Percentiles rank a stretch among this genome's conserved stretches.
Conservation (phyloP, 2,888 invertebrate genomes). For the Drosophila quinaria region DNA sequence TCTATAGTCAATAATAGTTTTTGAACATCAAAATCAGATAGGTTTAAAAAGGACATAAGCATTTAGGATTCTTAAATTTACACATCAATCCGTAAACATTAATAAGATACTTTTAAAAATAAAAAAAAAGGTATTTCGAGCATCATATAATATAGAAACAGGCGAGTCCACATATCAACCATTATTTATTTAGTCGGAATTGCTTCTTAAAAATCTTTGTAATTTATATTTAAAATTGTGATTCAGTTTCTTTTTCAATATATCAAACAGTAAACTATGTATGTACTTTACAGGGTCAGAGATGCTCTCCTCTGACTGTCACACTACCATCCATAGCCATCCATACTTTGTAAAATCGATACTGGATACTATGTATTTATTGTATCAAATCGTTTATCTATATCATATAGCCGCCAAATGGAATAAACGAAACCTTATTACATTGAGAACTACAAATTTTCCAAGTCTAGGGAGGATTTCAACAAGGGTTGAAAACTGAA, state of each 20-base stretch:
- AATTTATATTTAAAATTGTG: not conserved
- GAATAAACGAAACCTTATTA: conserved; percentile 9
- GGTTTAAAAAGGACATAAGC: not conserved
- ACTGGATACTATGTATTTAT: conserved; percentile 10
- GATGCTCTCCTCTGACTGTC: not conserved
- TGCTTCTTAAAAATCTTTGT: not conserved
- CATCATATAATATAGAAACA: not conserved
- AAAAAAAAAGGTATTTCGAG: not conserved
- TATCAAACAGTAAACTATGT: not conserved
- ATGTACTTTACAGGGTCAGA: not conserved
- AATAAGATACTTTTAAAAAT: not conserved
- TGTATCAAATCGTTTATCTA: not conserved
- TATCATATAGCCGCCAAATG: conserved; percentile 13
- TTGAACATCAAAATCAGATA: not conserved
- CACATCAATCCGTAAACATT: not conserved
- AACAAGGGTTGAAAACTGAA: conserved; percentile 5
- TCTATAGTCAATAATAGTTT: not conserved
- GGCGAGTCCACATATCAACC: not conserved
- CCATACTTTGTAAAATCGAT: conserved; percentile 1
- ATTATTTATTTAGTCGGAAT: not conserved
- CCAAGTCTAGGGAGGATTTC: conserved; percentile 18
- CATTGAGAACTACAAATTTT: conserved; percentile 1
- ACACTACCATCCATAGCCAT: conserved; percentile 13
- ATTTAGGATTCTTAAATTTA: not conserved
- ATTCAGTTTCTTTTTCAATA: not conserved